Evolutionary conservation across 2,888 invertebrate species (phyloP).

Genomic region (Cryptocephalus primarius): DNA sequence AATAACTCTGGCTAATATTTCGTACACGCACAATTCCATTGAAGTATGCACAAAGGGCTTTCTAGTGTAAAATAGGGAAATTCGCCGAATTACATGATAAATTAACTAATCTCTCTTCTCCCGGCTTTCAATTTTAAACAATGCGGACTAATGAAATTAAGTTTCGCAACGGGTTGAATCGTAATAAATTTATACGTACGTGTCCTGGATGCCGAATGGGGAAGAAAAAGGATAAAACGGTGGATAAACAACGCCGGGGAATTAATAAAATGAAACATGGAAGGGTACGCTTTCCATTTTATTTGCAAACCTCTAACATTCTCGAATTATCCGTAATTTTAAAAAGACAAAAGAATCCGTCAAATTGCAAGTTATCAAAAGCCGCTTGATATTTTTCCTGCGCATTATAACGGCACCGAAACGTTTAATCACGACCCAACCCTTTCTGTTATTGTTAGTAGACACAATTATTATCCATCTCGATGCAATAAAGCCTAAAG

Average conservation of each 20-base stretch:
- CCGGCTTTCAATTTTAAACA: slow-evolving; percentile 38
- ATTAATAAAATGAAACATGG: slow-evolving; percentile 12
- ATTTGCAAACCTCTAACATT: too few species aligned
- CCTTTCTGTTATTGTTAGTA: too few species aligned
- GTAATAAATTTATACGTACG: slow-evolving; percentile 34
- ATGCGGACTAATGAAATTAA: slow-evolving; percentile 40
- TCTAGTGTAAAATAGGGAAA: slow-evolving; percentile 31
- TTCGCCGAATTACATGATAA: slow-evolving; percentile 35
- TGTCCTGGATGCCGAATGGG: slow-evolving; percentile 27
- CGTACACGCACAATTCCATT: slow-evolving; percentile 28
- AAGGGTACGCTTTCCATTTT: too few species aligned
- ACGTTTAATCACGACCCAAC: too few species aligned
- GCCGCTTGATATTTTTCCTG: too few species aligned
- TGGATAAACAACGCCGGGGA: slow-evolving; percentile 24
- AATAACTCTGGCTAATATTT: slow-evolving; percentile 27
- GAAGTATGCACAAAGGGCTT: slow-evolving; percentile 25
- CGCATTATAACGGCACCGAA: too few species aligned
- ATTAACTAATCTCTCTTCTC: slow-evolving; percentile 35
- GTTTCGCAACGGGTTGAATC: slow-evolving; percentile 39
- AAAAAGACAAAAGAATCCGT: too few species aligned
- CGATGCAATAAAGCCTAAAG: slow-evolving; percentile 30
- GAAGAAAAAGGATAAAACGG: slow-evolving; percentile 26
- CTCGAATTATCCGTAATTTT: too few species aligned
- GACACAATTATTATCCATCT: too few species aligned
- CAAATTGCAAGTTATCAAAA: too few species aligned